Base-by-base conservation (phyloP, 1,140 invertebrate genomes). In the Drosophila mauritiana region DNA sequence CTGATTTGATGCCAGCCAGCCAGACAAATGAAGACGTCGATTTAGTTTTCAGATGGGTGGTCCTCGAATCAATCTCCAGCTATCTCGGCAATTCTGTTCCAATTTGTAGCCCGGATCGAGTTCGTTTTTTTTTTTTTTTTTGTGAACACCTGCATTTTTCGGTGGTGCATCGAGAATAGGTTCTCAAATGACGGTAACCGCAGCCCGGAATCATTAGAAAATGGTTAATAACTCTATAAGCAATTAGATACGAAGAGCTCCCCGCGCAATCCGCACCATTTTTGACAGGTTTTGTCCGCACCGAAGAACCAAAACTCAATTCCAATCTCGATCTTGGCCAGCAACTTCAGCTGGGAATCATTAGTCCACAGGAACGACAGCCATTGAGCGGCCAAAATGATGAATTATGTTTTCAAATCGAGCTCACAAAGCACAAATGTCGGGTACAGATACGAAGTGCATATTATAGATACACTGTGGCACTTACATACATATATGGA, bases 141-240 rank as follows among this genome's bases (percentile, higher is more conserved):
- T 8, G 13, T 17, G 43, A 20, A 56, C 73, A 75, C 52, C 73
- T 67, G 69, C 43, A 73, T 53, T 20, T 20, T 39, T 37, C n/a
- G 12, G 13, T 25, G 1, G 15, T 46, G 22, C 25, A 59, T 46
- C 25, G 10, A 43, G 36, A 45, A 53, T 10, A 52, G 68, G 37
- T 36, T 73, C 67, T 85, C 73, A 69, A 80, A 85, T 78, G 72
- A 70, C 63, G 58, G 25, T 37, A 63, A 55, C 67, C 61, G 40
- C 51, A 52, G 53, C 10, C 46, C 27, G 43, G 63, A 70, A 85
- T 74, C 82, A 78, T 80, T 81, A 63, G 57, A 42, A 75, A 72
- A 75, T 75, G 46, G 64, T 80, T 85, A 85, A 85, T 85, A 85
- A 85, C 81, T 85, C 78, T 81, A 85, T 86, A 78, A 74, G 81